phyloP scores from a whole-genome alignment of 2,888 invertebrate species.

The Drosophila anceps region DNA sequence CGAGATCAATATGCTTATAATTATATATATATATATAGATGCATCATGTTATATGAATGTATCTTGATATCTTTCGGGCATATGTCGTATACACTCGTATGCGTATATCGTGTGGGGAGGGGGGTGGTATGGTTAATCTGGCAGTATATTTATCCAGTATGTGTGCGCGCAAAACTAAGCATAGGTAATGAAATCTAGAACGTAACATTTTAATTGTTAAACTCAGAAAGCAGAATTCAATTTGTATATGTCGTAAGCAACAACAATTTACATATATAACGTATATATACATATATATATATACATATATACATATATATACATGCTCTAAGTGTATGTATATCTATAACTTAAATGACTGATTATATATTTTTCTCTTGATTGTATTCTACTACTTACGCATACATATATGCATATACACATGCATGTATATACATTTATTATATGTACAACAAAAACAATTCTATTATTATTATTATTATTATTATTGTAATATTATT shows the following conservation, averaged over 20 bases:
- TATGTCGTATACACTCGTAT: constrained; percentile 26
- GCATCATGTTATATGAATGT: constrained; percentile 14
- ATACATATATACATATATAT: constrained; percentile 11
- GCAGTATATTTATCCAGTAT: not conserved
- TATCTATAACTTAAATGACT: constrained; percentile 74
- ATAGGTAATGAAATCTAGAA: constrained; percentile 32
- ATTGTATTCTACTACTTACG: constrained; percentile 49
- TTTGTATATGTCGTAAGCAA: constrained; percentile 42
- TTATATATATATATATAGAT: not conserved
- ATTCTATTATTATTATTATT: constrained; percentile 37
- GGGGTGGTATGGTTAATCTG: not conserved
- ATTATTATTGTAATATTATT: constrained; percentile 27
- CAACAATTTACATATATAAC: constrained; percentile 34
- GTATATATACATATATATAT: constrained; percentile 12
- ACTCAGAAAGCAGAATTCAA: constrained; percentile 31
- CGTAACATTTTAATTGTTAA: constrained; percentile 42
- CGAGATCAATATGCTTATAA: constrained; percentile 13
- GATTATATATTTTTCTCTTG: constrained; percentile 76
- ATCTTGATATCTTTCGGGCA: constrained; percentile 26
- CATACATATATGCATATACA: constrained; percentile 19
- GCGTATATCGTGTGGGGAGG: not conserved
- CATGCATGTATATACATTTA: constrained; percentile 25
- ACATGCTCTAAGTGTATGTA: constrained; percentile 51
- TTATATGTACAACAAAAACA: constrained; percentile 36
- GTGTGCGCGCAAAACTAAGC: constrained; percentile 55